phyloP scores from a whole-genome alignment of 2,797 vertebrate species.

The Macrochelys suwanniensis region DNA sequence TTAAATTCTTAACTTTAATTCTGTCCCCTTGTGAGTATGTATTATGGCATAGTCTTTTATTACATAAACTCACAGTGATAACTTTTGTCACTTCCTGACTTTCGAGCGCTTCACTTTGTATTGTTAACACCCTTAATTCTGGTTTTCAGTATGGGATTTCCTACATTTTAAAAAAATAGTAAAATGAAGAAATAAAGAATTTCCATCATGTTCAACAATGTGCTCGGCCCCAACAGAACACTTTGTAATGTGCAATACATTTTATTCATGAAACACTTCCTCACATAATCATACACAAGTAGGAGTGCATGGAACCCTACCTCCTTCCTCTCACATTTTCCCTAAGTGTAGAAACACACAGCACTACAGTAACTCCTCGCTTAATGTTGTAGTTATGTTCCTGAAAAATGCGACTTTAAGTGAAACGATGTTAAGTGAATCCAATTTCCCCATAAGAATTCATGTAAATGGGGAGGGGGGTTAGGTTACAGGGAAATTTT shows the following conservation, averaged over 20 bases:
- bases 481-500: too few species aligned
- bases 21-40: neutral
- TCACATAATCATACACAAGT: neutral
- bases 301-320: neutral
- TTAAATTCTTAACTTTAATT: neutral
- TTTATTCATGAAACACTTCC: neutral
- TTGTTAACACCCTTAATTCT: accelerated
- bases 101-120: neutral
- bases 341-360: neutral
- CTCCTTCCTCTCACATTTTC: neutral
- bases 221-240: neutral
- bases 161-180: neutral
- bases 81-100: neutral
- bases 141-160: neutral
- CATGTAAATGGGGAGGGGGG: too few species aligned
- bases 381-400: too few species aligned
- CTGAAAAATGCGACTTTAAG: too few species aligned
- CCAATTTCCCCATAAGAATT: too few species aligned
- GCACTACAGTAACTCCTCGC: neutral
- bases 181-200: neutral
- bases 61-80: neutral
- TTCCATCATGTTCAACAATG: neutral
- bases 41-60: neutral
- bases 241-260: neutral
- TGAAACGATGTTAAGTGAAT: too few species aligned